Evolutionary conservation across 2,113 vertebrate species (phyloP), one percentile per base, ranked within the genome.

Genomic region (Acanthisitta chloris): DNA sequence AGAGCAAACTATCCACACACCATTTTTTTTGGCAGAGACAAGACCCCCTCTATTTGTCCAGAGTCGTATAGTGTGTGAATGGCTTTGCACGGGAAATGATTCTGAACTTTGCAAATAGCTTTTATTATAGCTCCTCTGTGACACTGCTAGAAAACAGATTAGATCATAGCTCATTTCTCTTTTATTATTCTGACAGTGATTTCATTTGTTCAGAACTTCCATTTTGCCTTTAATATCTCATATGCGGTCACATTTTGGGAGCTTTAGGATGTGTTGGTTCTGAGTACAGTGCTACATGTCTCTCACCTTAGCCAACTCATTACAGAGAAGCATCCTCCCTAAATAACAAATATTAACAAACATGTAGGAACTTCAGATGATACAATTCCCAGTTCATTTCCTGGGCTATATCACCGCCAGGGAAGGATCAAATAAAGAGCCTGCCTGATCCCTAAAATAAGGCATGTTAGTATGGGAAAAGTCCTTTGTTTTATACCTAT

Each of bases 11-110:
- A 94, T 81, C 92, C 88, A 62, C 91, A 95, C 81, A 88, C 81
- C 95, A 85, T 89, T 93, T 93, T 97, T 97, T 97, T 97, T 98
- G 96, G 96, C 97, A 97, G 86, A 93, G 81, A 85, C 88, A 84
- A 91, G 93, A 93, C 94, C 94, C 94, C 96, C 96, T 97, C 96
- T 95, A 96, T 96, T 97, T 98, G 96, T 98, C 97, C 97, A 98
- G 96, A 98, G 96, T 79, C 52, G 23, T 97, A 97, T 84, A 96
- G 92, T 97, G 92, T 97, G 93, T 94, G 97, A 97, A 97, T 97
- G 97, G 96, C 94, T 97, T 97, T 97, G 95, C 96, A 96, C 86
- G 96, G 97, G 93, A 97, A 98, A 98, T 97, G 95, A 97, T 95
- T 97, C 95, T 95, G 96, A 98, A 97, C 95, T 96, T 96, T 98